phyloP scores from a whole-genome alignment of 2,888 invertebrate species.

The Eristalis tenax region DNA sequence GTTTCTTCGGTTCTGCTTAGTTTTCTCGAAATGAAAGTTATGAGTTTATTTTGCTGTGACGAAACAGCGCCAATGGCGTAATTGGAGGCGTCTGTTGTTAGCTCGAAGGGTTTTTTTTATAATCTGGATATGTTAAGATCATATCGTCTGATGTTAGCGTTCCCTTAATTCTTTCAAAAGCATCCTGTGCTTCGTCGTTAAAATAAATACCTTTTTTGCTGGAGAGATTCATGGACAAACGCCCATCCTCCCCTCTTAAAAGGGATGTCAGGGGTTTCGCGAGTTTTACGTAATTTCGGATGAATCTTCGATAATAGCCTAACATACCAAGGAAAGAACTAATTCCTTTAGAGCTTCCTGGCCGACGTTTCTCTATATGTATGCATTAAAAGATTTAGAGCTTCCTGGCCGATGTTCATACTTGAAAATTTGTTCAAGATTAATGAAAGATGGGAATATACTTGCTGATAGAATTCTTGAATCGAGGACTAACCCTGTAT shows the following conservation, averaged over 20 bases:
- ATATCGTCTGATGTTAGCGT: background rate
- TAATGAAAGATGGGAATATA: background rate
- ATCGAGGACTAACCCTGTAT: background rate
- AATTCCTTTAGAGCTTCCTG: slow-evolving; percentile 49
- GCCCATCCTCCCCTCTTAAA: background rate
- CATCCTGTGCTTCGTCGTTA: background rate
- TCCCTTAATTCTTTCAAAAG: background rate
- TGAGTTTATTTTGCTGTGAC: background rate
- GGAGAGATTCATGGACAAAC: background rate
- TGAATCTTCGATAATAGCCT: slow-evolving; percentile 2
- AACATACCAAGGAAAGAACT: background rate
- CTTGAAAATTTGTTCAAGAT: background rate
- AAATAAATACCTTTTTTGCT: background rate
- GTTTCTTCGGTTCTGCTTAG: background rate
- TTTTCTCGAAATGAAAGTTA: background rate
- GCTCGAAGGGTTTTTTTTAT: background rate
- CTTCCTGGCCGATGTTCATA: background rate
- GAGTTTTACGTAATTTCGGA: background rate
- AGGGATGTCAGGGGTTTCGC: background rate
- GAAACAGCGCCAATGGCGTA: background rate
- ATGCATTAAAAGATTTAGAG: background rate
- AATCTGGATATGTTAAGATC: background rate
- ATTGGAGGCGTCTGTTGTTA: no score
- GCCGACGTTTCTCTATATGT: background rate
- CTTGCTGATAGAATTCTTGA: slow-evolving; percentile 2